Conservation (phyloP, 2,888 invertebrate genomes). For the Nephrotoma guestfalica region DNA sequence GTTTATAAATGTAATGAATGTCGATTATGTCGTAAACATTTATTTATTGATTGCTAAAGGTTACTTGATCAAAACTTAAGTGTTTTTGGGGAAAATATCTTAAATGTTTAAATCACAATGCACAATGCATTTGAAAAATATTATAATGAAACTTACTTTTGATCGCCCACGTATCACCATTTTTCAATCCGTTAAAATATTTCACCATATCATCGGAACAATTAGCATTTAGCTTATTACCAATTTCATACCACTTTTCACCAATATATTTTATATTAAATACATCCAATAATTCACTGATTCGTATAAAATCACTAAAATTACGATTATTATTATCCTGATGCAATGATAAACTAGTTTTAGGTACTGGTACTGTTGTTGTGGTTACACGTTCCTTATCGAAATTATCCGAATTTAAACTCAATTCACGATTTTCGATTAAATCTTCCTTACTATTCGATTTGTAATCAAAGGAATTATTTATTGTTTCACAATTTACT, state of each 20-base stretch:
- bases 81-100: background rate
- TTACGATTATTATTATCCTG: conserved; percentile 12
- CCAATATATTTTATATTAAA: conserved; percentile 27
- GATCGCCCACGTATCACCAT: conserved; percentile 27
- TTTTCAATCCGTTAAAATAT: conserved; percentile 25
- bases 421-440: background rate
- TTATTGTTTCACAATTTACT: background rate
- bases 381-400: background rate
- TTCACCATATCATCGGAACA: conserved; percentile 26
- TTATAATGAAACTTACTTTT: conserved; percentile 24
- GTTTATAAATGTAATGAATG: background rate
- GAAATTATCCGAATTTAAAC: background rate
- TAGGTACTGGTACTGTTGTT: conserved; percentile 7
- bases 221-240: conserved; percentile 18
- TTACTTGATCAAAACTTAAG: background rate
- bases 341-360: conserved; percentile 5
- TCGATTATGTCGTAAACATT: background rate
- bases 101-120: background rate
- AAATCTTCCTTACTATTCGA: background rate
- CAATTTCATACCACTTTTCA: conserved; percentile 21
- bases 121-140: background rate
- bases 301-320: conserved; percentile 20
- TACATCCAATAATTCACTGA: conserved; percentile 26
- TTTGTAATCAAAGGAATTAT: background rate
- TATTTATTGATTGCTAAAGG: background rate